Conservation (phyloP, 2,888 invertebrate species). For the Synergus gifuensis region DNA sequence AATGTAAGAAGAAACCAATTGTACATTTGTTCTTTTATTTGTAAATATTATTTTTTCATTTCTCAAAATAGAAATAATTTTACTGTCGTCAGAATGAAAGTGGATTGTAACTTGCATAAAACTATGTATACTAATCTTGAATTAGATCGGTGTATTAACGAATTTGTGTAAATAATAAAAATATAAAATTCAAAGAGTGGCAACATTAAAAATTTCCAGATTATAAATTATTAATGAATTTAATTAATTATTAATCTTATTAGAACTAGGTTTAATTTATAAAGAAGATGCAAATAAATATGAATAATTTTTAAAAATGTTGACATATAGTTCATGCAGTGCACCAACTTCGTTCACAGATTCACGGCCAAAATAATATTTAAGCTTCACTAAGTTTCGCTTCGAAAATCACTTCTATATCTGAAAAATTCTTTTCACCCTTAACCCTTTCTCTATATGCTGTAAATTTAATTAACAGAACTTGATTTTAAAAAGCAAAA, state of each 20-base stretch:
- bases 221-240: neutral
- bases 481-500: neutral
- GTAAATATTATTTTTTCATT: no score
- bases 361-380: neutral
- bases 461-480: neutral
- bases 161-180: neutral
- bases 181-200: neutral
- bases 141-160: neutral
- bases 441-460: conserved; percentile 5
- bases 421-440: neutral
- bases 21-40: no score
- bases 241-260: no score
- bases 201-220: neutral
- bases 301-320: neutral
- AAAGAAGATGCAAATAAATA: neutral
- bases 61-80: neutral
- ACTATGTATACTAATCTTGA: neutral
- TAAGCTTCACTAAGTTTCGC: neutral
- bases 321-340: neutral
- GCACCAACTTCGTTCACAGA: neutral
- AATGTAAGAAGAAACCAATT: no score
- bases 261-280: no score
- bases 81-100: neutral
- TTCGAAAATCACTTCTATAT: neutral
- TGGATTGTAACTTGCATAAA: neutral